Conservation (phyloP, 2,797 vertebrate species). For the Caiman crocodilus region DNA sequence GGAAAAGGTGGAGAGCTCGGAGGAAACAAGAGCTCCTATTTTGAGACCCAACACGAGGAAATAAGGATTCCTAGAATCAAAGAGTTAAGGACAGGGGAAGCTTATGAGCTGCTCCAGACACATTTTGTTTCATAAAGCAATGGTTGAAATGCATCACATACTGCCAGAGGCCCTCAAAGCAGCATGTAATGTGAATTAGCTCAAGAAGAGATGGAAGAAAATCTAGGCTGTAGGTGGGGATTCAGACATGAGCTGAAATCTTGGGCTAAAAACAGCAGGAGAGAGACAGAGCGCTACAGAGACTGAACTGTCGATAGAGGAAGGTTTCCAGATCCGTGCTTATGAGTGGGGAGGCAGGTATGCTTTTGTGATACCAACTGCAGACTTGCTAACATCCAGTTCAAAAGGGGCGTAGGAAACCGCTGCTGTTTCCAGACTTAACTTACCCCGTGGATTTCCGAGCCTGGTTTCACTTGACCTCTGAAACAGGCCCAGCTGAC, state of each 20-base stretch:
- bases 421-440: not conserved
- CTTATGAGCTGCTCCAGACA: not conserved
- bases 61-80: not conserved
- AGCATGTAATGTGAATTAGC: not conserved
- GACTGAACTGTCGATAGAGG: not conserved
- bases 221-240: not conserved
- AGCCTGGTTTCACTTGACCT: not conserved
- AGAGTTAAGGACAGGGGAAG: not conserved
- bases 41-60: not conserved
- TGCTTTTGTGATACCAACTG: accelerated
- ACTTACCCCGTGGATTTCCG: not conserved
- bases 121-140: not conserved
- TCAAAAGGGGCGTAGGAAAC: not conserved
- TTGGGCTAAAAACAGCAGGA: not conserved
- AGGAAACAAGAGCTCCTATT: not conserved
- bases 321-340: not conserved
- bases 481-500: constrained; percentile 32
- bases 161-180: not conserved
- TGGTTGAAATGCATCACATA: not conserved
- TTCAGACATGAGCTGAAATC: not conserved
- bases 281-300: not conserved
- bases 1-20: not conserved
- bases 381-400: too few species aligned
- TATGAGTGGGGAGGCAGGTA: not conserved
- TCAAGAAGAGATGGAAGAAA: not conserved